Base-by-base conservation (phyloP, 2,113 vertebrate genomes). In the Catharus minimus region DNA sequence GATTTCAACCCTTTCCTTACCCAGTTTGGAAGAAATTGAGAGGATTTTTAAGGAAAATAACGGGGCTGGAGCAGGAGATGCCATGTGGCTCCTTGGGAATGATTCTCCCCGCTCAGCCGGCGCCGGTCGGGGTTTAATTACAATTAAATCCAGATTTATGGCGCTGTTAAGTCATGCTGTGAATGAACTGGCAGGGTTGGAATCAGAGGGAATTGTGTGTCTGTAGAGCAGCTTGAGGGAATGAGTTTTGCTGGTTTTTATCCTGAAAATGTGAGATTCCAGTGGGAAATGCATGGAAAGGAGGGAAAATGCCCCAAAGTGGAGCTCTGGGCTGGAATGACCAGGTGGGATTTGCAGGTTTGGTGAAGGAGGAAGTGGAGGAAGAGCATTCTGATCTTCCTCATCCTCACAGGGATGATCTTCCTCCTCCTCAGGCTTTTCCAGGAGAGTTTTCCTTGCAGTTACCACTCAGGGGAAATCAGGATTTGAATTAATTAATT, bases 211-310 rank as follows among this genome's bases (percentile, higher is more conserved):
- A 20, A 22, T 12, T 38, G 55, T 53, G 62, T 46, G 28, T 44
- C 52, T 0, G 0, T 18, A 1, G 4, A 4, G 58, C 0, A 0
- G 47, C 71, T 65, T 0, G 0, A 30, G 64, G 61, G 26, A 36
- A 15, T 3, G 26, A 15, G 8, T 19, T 88, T 62, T 60, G 28
- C 17, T 8, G 7, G 7, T 6, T 55, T 60, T 67, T 43, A 15
- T 36, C 44, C 36, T 7, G 4, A 7, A 57, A 57, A 26, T 2
- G 8, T 3, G 32, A 64, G 56, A 3, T 46, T 27, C 18, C 7
- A 0, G 24, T 19, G 39, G 60, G 26, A 27, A 50, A 27, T 50
- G 5, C 26, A 50, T 50, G 26, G 26, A 27, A 50, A 50, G 3
- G 24, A 24, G 49, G 9, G 15, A 50, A 27, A 27, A 26, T 50